Evolutionary conservation across 2,888 invertebrate species (phyloP).

Genomic region (Drosophila yooni): DNA sequence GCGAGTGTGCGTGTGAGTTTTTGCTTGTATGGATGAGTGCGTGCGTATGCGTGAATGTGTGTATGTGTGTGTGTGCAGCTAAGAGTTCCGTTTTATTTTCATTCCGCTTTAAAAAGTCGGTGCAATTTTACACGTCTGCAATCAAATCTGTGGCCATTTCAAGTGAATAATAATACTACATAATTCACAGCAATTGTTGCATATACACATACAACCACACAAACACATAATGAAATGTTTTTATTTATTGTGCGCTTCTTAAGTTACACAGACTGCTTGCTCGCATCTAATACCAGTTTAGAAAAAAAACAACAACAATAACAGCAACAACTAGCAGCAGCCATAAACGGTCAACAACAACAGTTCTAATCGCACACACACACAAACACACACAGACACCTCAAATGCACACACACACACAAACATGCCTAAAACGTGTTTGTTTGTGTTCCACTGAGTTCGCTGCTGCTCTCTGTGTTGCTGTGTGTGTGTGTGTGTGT

Average conservation of each 20-base stretch:
- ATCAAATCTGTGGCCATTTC: slow-evolving; percentile 35
- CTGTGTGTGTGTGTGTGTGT: slow-evolving; percentile 26
- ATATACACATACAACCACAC: slow-evolving; percentile 6
- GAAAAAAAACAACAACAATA: slow-evolving; percentile 29
- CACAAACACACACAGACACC: slow-evolving; percentile 4
- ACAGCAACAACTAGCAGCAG: slow-evolving; percentile 34
- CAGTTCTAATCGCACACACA: slow-evolving; percentile 62
- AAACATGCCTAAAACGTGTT: slow-evolving; percentile 53
- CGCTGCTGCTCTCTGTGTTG: slow-evolving; percentile 25
- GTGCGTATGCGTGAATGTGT: slow-evolving; percentile 8
- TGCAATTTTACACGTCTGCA: slow-evolving; percentile 46
- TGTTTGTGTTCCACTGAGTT: slow-evolving; percentile 45
- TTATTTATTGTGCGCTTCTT: slow-evolving; percentile 38
- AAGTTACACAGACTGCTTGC: slow-evolving; percentile 38
- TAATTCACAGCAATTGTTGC: slow-evolving; percentile 19
- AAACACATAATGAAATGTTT: slow-evolving; percentile 25
- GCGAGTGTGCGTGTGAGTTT: slow-evolving; percentile 23
- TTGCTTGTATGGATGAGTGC: slow-evolving; percentile 25
- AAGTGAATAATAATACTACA: slow-evolving; percentile 56
- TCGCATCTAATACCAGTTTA: slow-evolving; percentile 58
- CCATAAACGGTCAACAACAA: slow-evolving; percentile 54
- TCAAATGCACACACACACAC: slow-evolving; percentile 23
- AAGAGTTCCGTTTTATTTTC: slow-evolving; percentile 50
- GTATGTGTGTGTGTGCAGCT: slow-evolving; percentile 20
- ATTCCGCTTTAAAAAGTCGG: slow-evolving; percentile 11